These are phyloP conservation scores for Malaclemys terrapin DNA, from an alignment of 2,113 vertebrate genomes.

Conservation along the genomic window DNA sequence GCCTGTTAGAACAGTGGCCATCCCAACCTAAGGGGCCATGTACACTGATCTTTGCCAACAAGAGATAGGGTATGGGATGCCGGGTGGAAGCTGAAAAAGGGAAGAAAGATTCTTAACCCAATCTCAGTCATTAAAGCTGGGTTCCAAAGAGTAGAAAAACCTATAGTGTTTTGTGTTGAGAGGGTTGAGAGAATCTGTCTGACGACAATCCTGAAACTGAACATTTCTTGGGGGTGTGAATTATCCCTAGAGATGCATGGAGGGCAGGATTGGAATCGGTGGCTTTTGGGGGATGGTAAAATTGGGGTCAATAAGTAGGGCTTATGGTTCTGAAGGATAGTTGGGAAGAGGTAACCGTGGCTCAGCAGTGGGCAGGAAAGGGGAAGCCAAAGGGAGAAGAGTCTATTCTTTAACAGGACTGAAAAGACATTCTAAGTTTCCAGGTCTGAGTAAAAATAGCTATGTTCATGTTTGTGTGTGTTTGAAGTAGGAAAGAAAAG, in stretches of 20 bases:
- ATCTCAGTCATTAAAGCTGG: slow-evolving; percentile 3
- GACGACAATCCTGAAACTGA: slow-evolving; percentile 56
- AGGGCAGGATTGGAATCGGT: slow-evolving; percentile 2
- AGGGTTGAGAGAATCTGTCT: slow-evolving; percentile 39
- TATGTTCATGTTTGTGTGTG: slow-evolving; percentile 62
- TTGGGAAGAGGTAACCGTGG: slow-evolving; percentile 47
- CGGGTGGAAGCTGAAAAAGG: not conserved
- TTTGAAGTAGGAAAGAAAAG: slow-evolving; percentile 62
- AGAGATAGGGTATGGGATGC: not conserved
- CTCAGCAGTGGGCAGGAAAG: not conserved
- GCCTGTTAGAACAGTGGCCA: not conserved
- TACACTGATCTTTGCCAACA: not conserved
- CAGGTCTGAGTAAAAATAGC: slow-evolving; percentile 68
- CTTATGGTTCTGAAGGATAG: slow-evolving; percentile 32
- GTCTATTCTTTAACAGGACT: not conserved
- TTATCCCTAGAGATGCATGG: fast-evolving
- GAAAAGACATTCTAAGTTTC: slow-evolving; percentile 38
- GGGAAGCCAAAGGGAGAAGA: slow-evolving; percentile 15
- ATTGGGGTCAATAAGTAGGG: slow-evolving; percentile 8
- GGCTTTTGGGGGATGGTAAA: not conserved
- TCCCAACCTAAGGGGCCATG: not conserved
- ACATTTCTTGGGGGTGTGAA: not conserved
- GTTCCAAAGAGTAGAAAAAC: slow-evolving; percentile 60
- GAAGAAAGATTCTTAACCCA: not conserved
- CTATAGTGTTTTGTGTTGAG: not conserved